Evolutionary conservation across 2,797 vertebrate species (phyloP).

Genomic region (Okamejei kenojei): DNA sequence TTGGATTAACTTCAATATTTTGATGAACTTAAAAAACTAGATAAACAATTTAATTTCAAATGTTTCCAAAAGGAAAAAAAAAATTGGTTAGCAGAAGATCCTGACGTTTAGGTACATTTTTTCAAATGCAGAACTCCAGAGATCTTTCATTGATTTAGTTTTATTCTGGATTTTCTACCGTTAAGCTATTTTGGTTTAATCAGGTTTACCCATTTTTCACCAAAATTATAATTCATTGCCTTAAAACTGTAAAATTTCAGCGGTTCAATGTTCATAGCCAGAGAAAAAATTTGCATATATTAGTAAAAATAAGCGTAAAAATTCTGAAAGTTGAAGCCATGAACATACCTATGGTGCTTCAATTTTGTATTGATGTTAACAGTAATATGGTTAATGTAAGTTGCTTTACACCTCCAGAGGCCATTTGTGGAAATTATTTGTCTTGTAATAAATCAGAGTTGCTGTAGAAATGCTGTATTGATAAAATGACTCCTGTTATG

Average conservation of each 20-base stretch:
- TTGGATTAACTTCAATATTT: neutral
- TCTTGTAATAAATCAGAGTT: neutral
- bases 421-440: neutral
- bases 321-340: neutral
- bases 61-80: neutral
- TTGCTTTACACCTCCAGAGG: neutral
- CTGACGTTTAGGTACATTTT: neutral
- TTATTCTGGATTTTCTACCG: neutral
- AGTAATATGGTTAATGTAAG: neutral
- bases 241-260: neutral
- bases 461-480: neutral
- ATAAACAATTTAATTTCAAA: neutral
- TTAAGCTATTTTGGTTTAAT: neutral
- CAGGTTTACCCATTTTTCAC: neutral
- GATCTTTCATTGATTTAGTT: neutral
- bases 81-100: neutral
- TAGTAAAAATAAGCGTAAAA: neutral
- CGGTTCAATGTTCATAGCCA: neutral
- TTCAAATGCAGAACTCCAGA: neutral
- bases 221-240: neutral
- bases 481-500: neutral
- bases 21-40: neutral
- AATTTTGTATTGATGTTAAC: conserved; percentile 20
- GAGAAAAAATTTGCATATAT: neutral
- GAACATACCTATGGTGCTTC: neutral